Base-by-base conservation (phyloP, 2,888 invertebrate species). In the Tillus elongatus region DNA sequence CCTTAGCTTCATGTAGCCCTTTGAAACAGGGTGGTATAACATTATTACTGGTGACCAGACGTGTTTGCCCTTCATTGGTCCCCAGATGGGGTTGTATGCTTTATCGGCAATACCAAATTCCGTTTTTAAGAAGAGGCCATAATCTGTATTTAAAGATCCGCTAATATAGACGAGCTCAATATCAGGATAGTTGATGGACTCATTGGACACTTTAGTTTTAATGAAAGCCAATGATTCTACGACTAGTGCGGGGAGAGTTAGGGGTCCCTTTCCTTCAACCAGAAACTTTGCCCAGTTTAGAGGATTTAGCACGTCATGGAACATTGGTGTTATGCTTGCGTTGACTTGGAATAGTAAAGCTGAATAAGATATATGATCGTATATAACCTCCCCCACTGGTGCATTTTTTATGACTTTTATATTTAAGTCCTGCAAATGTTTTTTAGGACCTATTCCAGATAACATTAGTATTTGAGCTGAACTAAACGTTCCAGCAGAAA, bases 401-500 rank as follows among this genome's bases (percentile, higher is more conserved):
- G n/a, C 4, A 11, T 29, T 10, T 11, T 29, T 29, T 4, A 29
- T 6, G 6, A 29, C 30, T 8, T 8, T 8, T 29, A 29, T 29
- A 8, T 10, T 10, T 6, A 29, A 10, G 4, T 29, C 9, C n/a
- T 29, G 6, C 11, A 29, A 29, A 29, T 29, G 30, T 9, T 11
- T 8, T 29, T 11, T 29, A 8, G 30, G 30, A 9, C 30, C 30
- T 4, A 29, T 29, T 29, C 30, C 30, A 11, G 30, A 8, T 6
- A 29, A 10, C 30, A 29, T 29, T 29, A 29, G 11, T 8, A 29
- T 8, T 29, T 29, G 30, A 8, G 30, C 6, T 8, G 30, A 29
- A 6, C n/a, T 8, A 29, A 9, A 29, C 6, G 30, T 10, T 8
- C 30, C 30, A 9, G 30, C 8, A 9, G 11, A 29, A 9, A 9